Evolutionary conservation across 2,113 vertebrate genomes (phyloP).

Genomic region (Bubo blakistoni): DNA sequence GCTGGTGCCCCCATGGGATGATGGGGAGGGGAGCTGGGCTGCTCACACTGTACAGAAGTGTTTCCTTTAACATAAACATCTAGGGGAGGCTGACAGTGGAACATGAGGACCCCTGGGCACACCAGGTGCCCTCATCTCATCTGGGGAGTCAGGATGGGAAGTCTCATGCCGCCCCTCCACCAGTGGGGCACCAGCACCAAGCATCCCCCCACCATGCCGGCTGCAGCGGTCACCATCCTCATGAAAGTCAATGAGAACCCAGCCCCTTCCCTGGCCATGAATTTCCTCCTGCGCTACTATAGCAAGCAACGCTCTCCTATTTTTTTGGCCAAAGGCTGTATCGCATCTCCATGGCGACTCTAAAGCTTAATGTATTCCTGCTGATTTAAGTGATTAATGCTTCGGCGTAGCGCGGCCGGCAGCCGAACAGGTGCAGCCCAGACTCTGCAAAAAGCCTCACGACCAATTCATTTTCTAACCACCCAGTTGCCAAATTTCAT

Average conservation of each 20-base stretch:
- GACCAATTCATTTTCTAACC: constrained; percentile 9
- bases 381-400: constrained; percentile 66
- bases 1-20: not conserved
- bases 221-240: fast-evolving
- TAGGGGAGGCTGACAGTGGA: too few relatives aligned
- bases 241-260: not conserved
- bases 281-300: not conserved
- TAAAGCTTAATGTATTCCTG: constrained; percentile 57
- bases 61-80: not conserved
- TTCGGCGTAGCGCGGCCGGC: not conserved
- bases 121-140: not conserved
- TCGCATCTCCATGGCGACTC: constrained; percentile 56
- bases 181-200: fast-evolving
- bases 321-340: not conserved
- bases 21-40: not conserved
- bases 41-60: not conserved
- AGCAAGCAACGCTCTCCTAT: not conserved
- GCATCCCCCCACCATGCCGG: not conserved
- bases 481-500: not conserved
- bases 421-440: constrained; percentile 28
- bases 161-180: not conserved
- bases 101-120: fast-evolving
- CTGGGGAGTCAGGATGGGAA: not conserved
- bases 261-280: not conserved
- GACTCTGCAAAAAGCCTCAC: constrained; percentile 18